Evolutionary conservation across 2,113 vertebrate species (phyloP), one percentile per base, ranked within the genome.

Genomic region (Toxotes jaculatrix): DNA sequence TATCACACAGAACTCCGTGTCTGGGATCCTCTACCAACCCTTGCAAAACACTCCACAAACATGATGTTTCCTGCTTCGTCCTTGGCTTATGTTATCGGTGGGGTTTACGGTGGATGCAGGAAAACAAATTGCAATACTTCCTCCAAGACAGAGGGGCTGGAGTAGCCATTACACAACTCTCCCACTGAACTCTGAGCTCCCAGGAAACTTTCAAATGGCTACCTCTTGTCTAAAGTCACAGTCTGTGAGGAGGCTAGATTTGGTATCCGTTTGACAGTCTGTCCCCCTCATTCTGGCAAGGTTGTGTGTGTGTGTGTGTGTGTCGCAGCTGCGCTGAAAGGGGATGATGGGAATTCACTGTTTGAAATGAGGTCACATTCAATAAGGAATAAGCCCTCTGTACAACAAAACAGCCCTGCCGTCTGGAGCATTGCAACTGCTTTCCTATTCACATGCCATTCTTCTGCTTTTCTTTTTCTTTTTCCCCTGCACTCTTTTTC

Each of bases 281-380:
- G 49, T 66, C 86, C 62, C 59, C 13, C n/a, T 79, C 34, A 66
- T 80, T 49, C 80, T 75, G 83, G 84, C 74, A 13, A 23, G 60
- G 60, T 47, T 6, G 42, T 43, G 61, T 77, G 27, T 27, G 27
- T 27, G 27, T 27, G 27, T 27, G 27, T 6, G 42, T 43, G 61
- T 77, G 68, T 82, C 68, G 55, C 83, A 90, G 89, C 86, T 91
- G 87, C 32, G 1, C 65, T 40, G 59, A 84, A 27, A 81, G 65
- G 79, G 83, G 80, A 80, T 51, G 57, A 77, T 74, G 77, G 82
- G 75, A 83, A 68, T 88, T 86, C 69, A 73, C 32, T 65, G 82
- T 80, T 86, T 80, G 59, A 83, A 90, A 90, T 75, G 86, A 90
- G 89, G 87, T 91, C 92, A 92, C 84, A 75, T 80, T 87, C 72